Conservation (phyloP, 2,113 vertebrate species). For the Penelope pileata region DNA sequence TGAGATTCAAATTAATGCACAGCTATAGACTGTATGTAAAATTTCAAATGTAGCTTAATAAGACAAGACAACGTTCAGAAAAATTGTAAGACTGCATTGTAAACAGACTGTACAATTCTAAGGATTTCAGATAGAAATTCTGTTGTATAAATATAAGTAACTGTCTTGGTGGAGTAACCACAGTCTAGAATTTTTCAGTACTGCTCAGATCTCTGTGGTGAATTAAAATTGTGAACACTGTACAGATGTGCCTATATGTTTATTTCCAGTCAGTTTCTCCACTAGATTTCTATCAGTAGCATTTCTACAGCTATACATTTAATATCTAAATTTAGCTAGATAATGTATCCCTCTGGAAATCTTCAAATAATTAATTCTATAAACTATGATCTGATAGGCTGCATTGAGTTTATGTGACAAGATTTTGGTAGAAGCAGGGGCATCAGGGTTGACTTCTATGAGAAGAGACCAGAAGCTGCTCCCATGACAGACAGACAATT, state of each 20-base stretch:
- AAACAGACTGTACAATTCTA: background rate
- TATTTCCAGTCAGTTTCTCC: background rate
- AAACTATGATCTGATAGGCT: background rate
- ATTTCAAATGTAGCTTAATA: background rate
- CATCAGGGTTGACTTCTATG: too few relatives aligned
- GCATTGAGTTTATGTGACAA: too few relatives aligned
- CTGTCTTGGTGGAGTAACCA: background rate
- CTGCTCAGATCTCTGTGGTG: background rate
- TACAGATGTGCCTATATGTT: background rate
- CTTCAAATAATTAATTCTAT: background rate
- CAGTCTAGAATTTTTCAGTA: background rate
- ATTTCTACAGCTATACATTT: background rate
- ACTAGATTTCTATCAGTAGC: background rate
- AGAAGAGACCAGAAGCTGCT: too few relatives aligned
- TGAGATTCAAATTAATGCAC: background rate
- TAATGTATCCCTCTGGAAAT: background rate
- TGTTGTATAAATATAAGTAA: background rate
- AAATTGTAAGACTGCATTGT: background rate
- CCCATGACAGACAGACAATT: too few relatives aligned
- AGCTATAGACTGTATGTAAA: background rate
- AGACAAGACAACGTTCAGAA: background rate
- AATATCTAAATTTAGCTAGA: background rate
- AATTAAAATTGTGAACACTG: background rate
- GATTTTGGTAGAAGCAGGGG: too few relatives aligned
- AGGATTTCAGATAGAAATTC: accelerated